Conservation (phyloP, 2,797 vertebrate species). For the Pyrocephalus nanus region DNA sequence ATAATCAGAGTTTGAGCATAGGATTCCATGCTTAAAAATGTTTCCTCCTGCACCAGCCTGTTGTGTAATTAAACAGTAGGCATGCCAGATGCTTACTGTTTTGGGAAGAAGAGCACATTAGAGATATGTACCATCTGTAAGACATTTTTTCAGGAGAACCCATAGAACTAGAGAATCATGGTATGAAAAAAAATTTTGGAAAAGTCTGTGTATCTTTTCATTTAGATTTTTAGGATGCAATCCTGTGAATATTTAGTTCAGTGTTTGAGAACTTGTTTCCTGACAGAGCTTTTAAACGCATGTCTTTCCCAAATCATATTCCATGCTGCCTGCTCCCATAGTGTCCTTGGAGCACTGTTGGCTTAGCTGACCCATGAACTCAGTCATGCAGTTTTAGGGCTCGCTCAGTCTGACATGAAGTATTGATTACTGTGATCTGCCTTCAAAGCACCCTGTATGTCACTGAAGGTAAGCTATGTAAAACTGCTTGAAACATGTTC, state of each 20-base stretch:
- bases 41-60: not conserved
- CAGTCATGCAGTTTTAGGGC: not conserved
- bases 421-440: not conserved
- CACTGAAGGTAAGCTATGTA: not conserved
- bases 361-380: not conserved
- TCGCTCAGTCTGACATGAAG: not conserved
- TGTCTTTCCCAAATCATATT: not conserved
- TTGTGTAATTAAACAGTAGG: conserved; percentile 55
- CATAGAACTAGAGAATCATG: not conserved
- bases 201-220: not conserved
- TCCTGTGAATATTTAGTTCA: not conserved
- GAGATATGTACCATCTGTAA: conserved; percentile 49
- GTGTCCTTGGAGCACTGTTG: not conserved
- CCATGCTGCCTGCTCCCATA: not conserved
- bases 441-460: not conserved
- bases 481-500: not conserved
- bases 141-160: not conserved
- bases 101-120: conserved; percentile 13
- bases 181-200: not conserved
- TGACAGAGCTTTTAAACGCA: rapidly evolving
- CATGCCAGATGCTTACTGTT: conserved; percentile 44
- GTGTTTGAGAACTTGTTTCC: not conserved
- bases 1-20: not conserved
- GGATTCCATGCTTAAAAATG: conserved; percentile 15
- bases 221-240: not conserved